These are phyloP conservation scores for Caerostris darwini DNA, from an alignment of 1,140 invertebrate genomes.

Conservation along the genomic window DNA sequence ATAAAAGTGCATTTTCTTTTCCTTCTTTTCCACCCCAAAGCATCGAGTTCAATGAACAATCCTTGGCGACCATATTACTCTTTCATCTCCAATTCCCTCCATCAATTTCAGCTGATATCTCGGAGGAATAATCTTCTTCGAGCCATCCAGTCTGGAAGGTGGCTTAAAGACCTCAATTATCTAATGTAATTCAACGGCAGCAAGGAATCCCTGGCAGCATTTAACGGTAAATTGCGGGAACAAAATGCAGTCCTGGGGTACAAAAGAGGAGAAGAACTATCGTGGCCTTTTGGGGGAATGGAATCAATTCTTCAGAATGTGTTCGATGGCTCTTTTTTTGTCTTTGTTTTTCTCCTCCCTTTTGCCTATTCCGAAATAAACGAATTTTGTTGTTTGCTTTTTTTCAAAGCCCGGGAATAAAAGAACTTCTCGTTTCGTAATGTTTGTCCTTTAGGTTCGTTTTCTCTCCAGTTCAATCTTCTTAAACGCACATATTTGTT, in stretches of 20 bases:
- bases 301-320: constrained; percentile 54
- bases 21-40: background rate
- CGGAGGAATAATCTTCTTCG: constrained; percentile 13
- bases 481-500: constrained; percentile 37
- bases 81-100: background rate
- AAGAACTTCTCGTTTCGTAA: background rate
- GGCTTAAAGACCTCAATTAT: constrained; percentile 63
- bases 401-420: background rate
- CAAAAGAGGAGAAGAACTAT: constrained; percentile 39
- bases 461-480: constrained; percentile 4
- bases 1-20: background rate
- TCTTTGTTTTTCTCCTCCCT: background rate
- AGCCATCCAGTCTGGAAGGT: constrained; percentile 34
- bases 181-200: constrained; percentile 48
- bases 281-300: constrained; percentile 23
- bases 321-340: background rate
- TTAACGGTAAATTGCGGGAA: constrained; percentile 49
- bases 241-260: constrained; percentile 8
- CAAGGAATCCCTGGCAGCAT: background rate
- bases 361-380: constrained; percentile 39
- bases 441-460: constrained; percentile 31
- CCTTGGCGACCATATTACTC: constrained; percentile 16
- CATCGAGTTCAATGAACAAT: background rate
- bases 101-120: constrained; percentile 45
- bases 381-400: background rate